Base-by-base conservation (phyloP, 2,888 invertebrate species). In the Germaria angustata region DNA sequence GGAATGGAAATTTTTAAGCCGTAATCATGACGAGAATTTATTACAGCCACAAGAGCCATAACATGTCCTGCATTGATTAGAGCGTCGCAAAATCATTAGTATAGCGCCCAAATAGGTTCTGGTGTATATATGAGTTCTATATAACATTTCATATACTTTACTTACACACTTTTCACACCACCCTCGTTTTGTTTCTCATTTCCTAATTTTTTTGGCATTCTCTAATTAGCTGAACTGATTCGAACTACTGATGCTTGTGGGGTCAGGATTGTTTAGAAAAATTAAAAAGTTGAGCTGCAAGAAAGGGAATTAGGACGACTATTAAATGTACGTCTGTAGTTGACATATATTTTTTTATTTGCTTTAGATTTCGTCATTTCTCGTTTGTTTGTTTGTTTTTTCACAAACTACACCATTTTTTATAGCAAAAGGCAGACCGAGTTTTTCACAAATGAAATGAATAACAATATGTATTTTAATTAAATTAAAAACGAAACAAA, bases 391-490 rank as follows among this genome's bases (percentile, higher is more conserved):
- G 3, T 39, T 32, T 41, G n/a, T 69, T 51, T 41, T 55, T 6
- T 5, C 13, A 20, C 53, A 41, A 59, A 41, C 9, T 57, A 32
- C 39, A 77, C 41, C 59, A 63, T 76, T 53, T n/a, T 53, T 34
- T 15, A 17, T 17, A 32, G 36, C 17, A 68, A 80, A 53, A 46
- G 44, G 32, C 49, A n/a, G 13, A 24, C 3, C 13, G 17, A 41
- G 46, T 41, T 53, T 68, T 46, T 28, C 17, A 59, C 66, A 59
- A 22, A 69, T 53, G n/a, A n/a, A n/a, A n/a, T n/a, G n/a, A 55
- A 15, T 13, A 73, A 55, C 63, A 69, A 69, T 80, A 46, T 73
- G 68, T 57, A 57, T 39, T 75, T 80, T 69, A 75, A 80, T 75
- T 80, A 65, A 75, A 73, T 65, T 49, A 65, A 55, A 63, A 36